Evolutionary conservation across 2,797 vertebrate species (phyloP).

Genomic region (Dendrocincla tyrannina): DNA sequence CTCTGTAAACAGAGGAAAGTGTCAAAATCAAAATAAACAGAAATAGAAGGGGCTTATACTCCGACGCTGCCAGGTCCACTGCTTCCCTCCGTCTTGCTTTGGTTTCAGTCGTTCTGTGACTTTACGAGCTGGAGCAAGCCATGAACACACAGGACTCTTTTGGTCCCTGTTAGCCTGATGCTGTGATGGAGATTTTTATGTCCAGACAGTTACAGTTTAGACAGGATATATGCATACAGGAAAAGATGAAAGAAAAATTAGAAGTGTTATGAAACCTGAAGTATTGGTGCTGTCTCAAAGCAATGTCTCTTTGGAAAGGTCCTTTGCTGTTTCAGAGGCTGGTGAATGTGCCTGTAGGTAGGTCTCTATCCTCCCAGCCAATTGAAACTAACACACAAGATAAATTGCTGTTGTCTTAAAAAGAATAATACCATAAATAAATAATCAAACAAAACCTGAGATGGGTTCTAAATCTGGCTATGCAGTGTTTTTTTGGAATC

Average conservation of each 20-base stretch:
- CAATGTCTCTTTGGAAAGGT: background rate
- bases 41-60: background rate
- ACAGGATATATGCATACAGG: background rate
- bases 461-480: constrained; percentile 15
- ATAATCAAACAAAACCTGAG: background rate
- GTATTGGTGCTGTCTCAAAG: background rate
- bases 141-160: background rate
- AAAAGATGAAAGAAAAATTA: background rate
- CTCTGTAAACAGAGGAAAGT: background rate
- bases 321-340: background rate
- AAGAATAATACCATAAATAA: constrained; percentile 19
- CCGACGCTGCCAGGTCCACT: background rate
- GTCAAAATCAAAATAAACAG: background rate
- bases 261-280: background rate
- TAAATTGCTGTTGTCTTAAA: background rate
- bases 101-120: background rate
- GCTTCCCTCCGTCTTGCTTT: background rate
- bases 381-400: background rate
- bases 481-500: background rate
- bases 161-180: background rate
- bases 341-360: background rate
- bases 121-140: background rate
- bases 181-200: background rate
- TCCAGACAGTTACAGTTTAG: background rate
- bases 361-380: background rate